Base-by-base conservation (phyloP, 2,797 vertebrate genomes). In the Netta rufina region DNA sequence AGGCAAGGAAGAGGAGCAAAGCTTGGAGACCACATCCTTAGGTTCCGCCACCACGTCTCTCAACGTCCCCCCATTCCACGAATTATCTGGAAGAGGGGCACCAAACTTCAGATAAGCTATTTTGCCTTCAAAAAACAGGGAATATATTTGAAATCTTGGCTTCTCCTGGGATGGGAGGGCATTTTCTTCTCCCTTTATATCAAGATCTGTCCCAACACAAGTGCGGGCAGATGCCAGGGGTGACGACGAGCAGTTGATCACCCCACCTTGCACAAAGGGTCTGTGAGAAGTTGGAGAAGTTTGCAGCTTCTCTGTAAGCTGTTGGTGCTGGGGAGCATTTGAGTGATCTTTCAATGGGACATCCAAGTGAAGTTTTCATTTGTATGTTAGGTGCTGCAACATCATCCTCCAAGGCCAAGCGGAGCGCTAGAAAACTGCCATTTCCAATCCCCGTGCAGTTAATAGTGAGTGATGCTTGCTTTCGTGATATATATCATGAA, bases 41-140 rank as follows among this genome's bases (percentile, higher is more conserved):
- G 24, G 2, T 66, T 69, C 51, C 77, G 53, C 4, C 0, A 8
- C 14, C 38, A 6, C 4, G 2, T 36, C 7, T 9, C 5, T 8
- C 17, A 3, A 1, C 9, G 2, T 39, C 24, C 25, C 54, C 66
- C 19, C 65, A 32, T 10, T 43, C 45, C 62, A 13, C 25, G 57
- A 24, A 12, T 20, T 2, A 0, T 6, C 58, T 58, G 54, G 43
- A 22, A 60, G 73, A 83, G 30, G 5, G 21, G 30, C 36, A 80
- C 3, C 22, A 20, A 61, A 16, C 33, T 32, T 27, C 83, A 72
- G 20, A 84, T 43, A 69, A 86, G 7, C 7, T 28, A 9, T 51
- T 81, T 65, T 45, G 11, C 66, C 32, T 67, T 54, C 45, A 36
- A 62, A 78, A 84, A 61, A 22, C 5, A 8, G 9, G 36, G 8